Evolutionary conservation across 2,113 vertebrate genomes (phyloP), one percentile per base, ranked within the genome.

Genomic region (Piaya cayana): DNA sequence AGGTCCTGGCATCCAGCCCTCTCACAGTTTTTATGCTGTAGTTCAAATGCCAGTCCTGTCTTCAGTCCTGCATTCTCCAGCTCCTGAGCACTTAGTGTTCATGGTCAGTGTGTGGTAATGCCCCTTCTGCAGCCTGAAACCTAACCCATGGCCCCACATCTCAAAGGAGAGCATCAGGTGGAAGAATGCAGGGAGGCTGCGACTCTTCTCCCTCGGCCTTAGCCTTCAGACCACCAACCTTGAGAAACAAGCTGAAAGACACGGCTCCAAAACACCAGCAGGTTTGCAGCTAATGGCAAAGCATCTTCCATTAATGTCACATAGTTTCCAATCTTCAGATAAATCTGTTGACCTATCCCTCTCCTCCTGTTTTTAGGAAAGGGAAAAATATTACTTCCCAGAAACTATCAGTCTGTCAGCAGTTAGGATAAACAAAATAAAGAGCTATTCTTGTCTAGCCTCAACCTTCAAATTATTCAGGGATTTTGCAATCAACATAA

Each of bases 181-280:
- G 25, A 96, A 74, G 94, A 95, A 97, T 87, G 82, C 3, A 0
- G 50, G 13, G 69, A 80, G 42, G 59, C 30, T 91, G 45, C 4
- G 5, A 68, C 70, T 37, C 81, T 7, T 65, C 87, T 92, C 90
- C 95, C 93, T 90, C 10, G 0, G 32, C 81, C 45, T 58, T 8
- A 27, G 37, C 87, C 76, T 83, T 77, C 1, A 1, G 96, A 95
- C 94, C 94, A 96, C 94, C 92, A 96, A 68, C 90, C 85, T 86
- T 8, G 95, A 96, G 74, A 39, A 84, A 58, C n/a, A 65, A 67
- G 29, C 63, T 64, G 71, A 79, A 78, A 20, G 63, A 82, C 52
- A 60, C 63, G 60, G 68, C 93, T 85, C 78, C 84, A 30, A 9
- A 71, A 60, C 4, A 0, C 37, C 49, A 0, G 34, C 60, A 94